Evolutionary conservation across 2,113 vertebrate species (phyloP), one percentile per base, ranked within the genome.

Genomic region (Morone chrysops): DNA sequence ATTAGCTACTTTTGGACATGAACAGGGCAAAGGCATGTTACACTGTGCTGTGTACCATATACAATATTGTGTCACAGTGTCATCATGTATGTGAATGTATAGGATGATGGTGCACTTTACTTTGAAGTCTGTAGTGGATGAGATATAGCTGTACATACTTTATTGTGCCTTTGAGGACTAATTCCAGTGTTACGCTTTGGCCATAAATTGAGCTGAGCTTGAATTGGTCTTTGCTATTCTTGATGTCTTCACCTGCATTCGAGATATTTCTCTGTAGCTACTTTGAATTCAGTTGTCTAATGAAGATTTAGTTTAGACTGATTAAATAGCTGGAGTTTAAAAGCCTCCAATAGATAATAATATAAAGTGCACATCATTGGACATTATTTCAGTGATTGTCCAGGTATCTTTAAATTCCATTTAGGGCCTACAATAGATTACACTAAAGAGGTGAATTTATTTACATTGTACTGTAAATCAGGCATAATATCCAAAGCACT

Each of bases 81-180:
- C 85, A 87, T 90, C 85, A 87, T 86, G 81, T 89, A 85, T 70
- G 89, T 89, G 89, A 93, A 93, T 91, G 92, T 93, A 89, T 74
- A 77, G 89, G 87, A 85, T 67, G 80, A 85, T 70, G 89, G 92
- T 90, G 92, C 93, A 95, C 94, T 93, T 94, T 93, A 94, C 78
- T 76, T 90, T 88, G 50, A 86, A 77, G 77, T 89, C 82, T 90
- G 79, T 85, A 18, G 80, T 91, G 82, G 79, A 72, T 78, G 90
- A 82, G 57, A 80, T 84, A 84, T 73, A 88, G 90, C 86, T 95
- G 94, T 95, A 94, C 85, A 94, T 95, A 93, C 80, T 83, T 92
- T 92, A 90, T 87, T 91, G 95, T 96, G 95, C 95, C 95, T 95
- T 96, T 92, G 79, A 88, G 90, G 92, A 90, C 78, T 83, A 73